Evolutionary conservation across 2,888 invertebrate species (phyloP).

Genomic region (Melinaea marsaeus): DNA sequence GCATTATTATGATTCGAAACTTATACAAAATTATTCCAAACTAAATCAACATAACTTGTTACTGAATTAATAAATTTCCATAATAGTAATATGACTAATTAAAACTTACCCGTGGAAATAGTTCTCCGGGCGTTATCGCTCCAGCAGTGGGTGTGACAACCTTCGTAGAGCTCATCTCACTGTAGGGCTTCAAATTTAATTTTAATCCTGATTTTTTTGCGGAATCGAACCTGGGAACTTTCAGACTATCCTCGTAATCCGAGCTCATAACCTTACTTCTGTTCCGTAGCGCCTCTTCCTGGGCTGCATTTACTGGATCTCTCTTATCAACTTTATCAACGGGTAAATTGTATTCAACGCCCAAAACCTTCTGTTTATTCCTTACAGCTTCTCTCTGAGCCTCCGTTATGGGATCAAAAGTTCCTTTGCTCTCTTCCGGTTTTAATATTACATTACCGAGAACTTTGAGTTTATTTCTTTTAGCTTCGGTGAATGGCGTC

Average conservation of each 20-base stretch:
- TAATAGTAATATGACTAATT: too few relatives aligned
- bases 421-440: conserved; percentile 28
- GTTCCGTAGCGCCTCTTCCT: conserved; percentile 62
- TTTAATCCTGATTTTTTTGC: conserved; percentile 55
- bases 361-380: conserved; percentile 79
- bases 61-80: too few relatives aligned
- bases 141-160: conserved; percentile 50
- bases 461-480: conserved; percentile 58
- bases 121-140: conserved; percentile 61
- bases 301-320: conserved; percentile 57
- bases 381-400: conserved; percentile 78
- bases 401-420: conserved; percentile 52
- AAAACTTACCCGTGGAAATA: conserved; percentile 56
- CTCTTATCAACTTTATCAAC: conserved; percentile 38
- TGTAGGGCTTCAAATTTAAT: conserved; percentile 64
- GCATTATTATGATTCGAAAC: too few relatives aligned
- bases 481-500: conserved; percentile 54
- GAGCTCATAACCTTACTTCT: conserved; percentile 48
- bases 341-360: conserved; percentile 78
- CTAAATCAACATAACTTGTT: too few relatives aligned
- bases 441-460: conserved; percentile 49
- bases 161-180: conserved; percentile 39
- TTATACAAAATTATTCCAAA: too few relatives aligned
- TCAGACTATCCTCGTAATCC: conserved; percentile 42
- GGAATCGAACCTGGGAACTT: conserved; percentile 38